Conservation (phyloP, 2,113 vertebrate species). For the Apodemus speciosus region DNA sequence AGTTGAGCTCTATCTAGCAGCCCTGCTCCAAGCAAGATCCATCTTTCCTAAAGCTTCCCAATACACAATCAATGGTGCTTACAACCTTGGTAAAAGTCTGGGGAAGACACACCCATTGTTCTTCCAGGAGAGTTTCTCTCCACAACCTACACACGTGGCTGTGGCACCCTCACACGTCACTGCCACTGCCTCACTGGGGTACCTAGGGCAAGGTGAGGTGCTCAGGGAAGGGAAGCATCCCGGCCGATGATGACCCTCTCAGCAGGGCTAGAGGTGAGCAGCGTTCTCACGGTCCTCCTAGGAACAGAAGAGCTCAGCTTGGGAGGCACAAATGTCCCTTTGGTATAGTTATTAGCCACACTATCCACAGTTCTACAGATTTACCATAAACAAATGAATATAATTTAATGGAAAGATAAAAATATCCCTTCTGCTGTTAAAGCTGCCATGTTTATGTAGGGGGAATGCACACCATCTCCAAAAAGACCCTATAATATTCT, state of each 20-base stretch:
- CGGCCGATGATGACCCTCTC: background rate
- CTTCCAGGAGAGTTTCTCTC: background rate
- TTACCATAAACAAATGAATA: constrained; percentile 45
- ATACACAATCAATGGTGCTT: background rate
- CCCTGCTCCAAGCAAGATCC: background rate
- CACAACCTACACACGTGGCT: too few relatives aligned
- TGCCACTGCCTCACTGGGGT: too few relatives aligned
- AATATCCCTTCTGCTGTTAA: constrained; percentile 39
- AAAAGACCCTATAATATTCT: constrained; percentile 12
- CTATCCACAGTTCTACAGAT: constrained; percentile 34
- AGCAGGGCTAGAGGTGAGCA: background rate
- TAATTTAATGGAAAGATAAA: constrained; percentile 49
- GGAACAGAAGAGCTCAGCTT: background rate
- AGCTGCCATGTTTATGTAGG: background rate
- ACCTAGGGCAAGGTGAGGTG: background rate
- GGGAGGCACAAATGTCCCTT: background rate
- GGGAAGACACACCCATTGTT: background rate
- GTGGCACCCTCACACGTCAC: background rate
- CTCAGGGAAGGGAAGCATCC: background rate
- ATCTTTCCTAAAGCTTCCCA: background rate
- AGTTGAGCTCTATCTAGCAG: background rate
- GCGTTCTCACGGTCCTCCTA: background rate
- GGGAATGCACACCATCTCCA: constrained; percentile 15
- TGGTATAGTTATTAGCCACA: constrained; percentile 7
- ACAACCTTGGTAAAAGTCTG: background rate